Base-by-base conservation (phyloP, 53 echinoderm and acorn worm species). In the Stichopus horrens region DNA sequence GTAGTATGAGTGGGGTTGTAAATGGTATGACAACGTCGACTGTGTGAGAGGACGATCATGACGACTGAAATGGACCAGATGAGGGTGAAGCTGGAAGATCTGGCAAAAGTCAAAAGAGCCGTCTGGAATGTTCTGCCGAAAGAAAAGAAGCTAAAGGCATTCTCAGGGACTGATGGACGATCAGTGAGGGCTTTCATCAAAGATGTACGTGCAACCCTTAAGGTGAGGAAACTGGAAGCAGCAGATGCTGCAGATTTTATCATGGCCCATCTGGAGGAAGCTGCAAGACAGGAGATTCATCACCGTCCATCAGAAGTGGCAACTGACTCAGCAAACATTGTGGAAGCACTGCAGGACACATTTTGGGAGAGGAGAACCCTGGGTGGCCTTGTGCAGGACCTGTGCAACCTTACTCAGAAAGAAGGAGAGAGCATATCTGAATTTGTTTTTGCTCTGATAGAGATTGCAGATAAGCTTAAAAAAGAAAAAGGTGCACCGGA, bases 1-100 rank as follows among this genome's bases (percentile, higher is more conserved):
- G 76, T 75, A 75, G 76, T 75, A 75, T 21, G 76, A 75, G 76
- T 75, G 76, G 76, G 76, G 76, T n/a, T n/a, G n/a, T n/a, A n/a
- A n/a, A n/a, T n/a, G n/a, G n/a, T n/a, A n/a, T n/a, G n/a, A n/a
- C n/a, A n/a, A n/a, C n/a, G n/a, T n/a, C n/a, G 9, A 9, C 9
- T 9, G 9, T 9, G 14, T 9, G 9, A 9, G 11, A 75, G 21
- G 21, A 75, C n/a, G n/a, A n/a, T n/a, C n/a, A n/a, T n/a, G n/a
- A n/a, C n/a, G 68, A 21, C 81, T 11, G 53, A 81, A 5, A 37
- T 81, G 57, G 57, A 81, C 16, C n/a, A 55, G 55, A 81, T 81
- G 82, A 55, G 21, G 13, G 52, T 7, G 18, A 5, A 57, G 14
- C 54, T 81, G 82, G 57, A 55, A 5, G 82, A 81, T 55, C 21